Evolutionary conservation across 2,888 invertebrate genomes (phyloP), one percentile per base, ranked within the genome.

Genomic region (Eristalis arbustorum): DNA sequence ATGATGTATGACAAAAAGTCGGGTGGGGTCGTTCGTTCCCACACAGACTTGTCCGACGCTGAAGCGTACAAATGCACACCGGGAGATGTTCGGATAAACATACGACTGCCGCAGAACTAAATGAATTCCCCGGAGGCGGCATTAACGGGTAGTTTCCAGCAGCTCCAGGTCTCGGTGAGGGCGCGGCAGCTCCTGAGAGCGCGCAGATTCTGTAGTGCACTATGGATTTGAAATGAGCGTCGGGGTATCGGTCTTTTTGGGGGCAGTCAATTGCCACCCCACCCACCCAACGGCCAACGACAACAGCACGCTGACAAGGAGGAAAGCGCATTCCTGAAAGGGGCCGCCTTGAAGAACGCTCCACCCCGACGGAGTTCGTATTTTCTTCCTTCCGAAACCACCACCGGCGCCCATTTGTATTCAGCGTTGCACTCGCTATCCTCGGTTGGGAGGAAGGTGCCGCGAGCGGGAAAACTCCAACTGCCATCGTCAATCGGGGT

Each of bases 1-100:
- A 88, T 88, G 84, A 88, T 88, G 79, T 88, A 88, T 88, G 88
- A 88, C 88, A 84, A 80, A 76, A 84, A 84, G 79, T 88, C 76
- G 83, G 84, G 73, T 72, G 42, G 79, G 80, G 57, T 79, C 77
- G 76, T 49, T 69, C n/a, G n/a, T n/a, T 3, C 31, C 42, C 82
- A 71, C 66, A 61, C 37, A 68, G 37, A 31, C 31, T 31, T 31
- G 31, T 31, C 10, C 31, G 31, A 61, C 13, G 14, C 40, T 8
- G 18, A 22, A 64, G 10, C 49, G 40, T 11, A 62, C 62, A n/a
- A 68, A 23, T 42, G 34, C 34, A 64, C 61, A 66, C 49, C 31
- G 13, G 37, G 57, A 71, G 34, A 72, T 57, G 69, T 63, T 3
- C 42, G 6, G 56, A 49, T 23, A n/a, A 49, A 67, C 64, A 74